A percentile compares a stretch with the other conserved stretches of the same genome.
Evolutionary conservation across 2,888 invertebrate genomes (phyloP).

Genomic region (Dexiosoma caninum): DNA sequence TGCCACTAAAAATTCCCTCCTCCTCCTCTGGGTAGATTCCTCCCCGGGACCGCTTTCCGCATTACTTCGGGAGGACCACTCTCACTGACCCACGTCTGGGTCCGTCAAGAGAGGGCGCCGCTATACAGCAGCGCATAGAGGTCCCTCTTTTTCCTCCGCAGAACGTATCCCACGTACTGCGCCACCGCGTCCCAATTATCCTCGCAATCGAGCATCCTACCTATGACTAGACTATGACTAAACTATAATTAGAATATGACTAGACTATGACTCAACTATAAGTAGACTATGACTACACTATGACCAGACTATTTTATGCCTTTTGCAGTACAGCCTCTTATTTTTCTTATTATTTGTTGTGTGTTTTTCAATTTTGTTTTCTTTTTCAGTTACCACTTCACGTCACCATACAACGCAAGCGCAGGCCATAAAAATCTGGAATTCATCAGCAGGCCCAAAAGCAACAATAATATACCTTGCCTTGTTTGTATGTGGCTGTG

Average conservation of each 20-base stretch:
- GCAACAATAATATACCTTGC: slow-evolving; percentile 21
- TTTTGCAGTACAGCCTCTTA: not conserved
- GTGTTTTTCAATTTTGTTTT: slow-evolving; percentile 7
- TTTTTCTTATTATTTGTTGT: not conserved
- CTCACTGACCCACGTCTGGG: too few species aligned
- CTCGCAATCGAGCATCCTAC: too few species aligned
- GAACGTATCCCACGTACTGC: too few species aligned
- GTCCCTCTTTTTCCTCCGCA: too few species aligned
- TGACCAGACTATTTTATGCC: not conserved
- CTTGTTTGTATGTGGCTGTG: not conserved
- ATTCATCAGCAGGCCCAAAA: slow-evolving; percentile 40
- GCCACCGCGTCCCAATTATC: too few species aligned
- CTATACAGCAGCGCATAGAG: too few species aligned
- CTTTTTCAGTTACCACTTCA: slow-evolving; percentile 15
- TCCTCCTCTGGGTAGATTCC: too few species aligned
- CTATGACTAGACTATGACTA: not conserved
- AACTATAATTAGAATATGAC: not conserved
- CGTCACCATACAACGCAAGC: slow-evolving; percentile 40
- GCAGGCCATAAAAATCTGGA: slow-evolving; percentile 17
- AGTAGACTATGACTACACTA: not conserved
- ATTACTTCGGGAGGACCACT: too few species aligned
- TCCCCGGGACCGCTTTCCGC: too few species aligned
- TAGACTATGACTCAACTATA: not conserved
- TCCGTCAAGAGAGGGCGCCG: too few species aligned
- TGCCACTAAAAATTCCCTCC: too few species aligned